Evolutionary conservation across 2,113 vertebrate genomes (phyloP).

Genomic region (Clarias batrachus): DNA sequence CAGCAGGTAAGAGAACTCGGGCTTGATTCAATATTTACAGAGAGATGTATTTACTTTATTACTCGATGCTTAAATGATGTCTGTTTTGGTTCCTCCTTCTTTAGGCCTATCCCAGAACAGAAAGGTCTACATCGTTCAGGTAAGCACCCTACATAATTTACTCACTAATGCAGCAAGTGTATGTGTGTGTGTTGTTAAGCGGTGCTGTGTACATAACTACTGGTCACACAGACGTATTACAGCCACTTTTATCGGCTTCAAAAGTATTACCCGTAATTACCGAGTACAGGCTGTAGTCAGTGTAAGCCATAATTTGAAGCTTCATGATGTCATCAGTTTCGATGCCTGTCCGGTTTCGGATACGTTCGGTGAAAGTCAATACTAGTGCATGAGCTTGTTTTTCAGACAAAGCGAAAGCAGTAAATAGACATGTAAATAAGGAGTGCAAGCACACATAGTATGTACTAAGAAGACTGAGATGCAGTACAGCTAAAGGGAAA

Average conservation of each 20-base stretch:
- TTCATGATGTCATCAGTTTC: not conserved
- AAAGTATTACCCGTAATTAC: slow-evolving; percentile 38
- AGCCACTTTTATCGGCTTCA: slow-evolving; percentile 22
- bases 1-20: slow-evolving; percentile 65
- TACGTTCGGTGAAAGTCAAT: not conserved
- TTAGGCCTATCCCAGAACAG: slow-evolving; percentile 69
- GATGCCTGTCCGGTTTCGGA: not conserved
- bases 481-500: not conserved
- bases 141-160: slow-evolving; percentile 42
- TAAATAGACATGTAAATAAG: slow-evolving; percentile 10
- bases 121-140: slow-evolving; percentile 73
- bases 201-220: slow-evolving; percentile 51
- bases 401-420: slow-evolving; percentile 10
- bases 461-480: not conserved
- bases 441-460: not conserved
- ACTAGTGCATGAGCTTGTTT: not conserved
- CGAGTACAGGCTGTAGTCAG: slow-evolving; percentile 13
- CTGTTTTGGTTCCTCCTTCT: slow-evolving; percentile 23
- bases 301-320: not conserved
- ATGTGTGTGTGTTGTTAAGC: slow-evolving; percentile 34
- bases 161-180: slow-evolving; percentile 25
- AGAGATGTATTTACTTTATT: not conserved
- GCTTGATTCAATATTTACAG: slow-evolving; percentile 25
- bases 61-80: slow-evolving; percentile 6
- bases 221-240: slow-evolving; percentile 33